Conservation (phyloP, 2,888 invertebrate genomes). For the Drosophila niveifrons region DNA sequence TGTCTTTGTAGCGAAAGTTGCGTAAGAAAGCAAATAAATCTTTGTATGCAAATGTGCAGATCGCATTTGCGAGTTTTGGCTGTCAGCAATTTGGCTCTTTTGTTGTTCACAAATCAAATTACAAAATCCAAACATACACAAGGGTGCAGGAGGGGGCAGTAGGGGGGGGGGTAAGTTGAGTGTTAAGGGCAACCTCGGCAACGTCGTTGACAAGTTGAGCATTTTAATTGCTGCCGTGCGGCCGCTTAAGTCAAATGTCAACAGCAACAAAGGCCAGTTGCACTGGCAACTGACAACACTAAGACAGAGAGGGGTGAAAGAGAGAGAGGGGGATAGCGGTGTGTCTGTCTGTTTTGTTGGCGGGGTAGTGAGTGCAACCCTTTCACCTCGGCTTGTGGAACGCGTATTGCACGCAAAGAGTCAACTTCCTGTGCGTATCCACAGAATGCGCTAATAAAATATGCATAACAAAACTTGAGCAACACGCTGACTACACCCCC, state of each 20-base stretch:
- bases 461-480: conserved; percentile 77
- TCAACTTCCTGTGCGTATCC: conserved; percentile 79
- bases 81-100: conserved; percentile 59
- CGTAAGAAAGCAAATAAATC: conserved; percentile 15
- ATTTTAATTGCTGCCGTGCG: conserved; percentile 77
- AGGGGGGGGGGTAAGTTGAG: conserved; percentile 18
- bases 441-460: conserved; percentile 77
- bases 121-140: conserved; percentile 19
- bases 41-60: conserved; percentile 22
- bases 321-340: neutral
- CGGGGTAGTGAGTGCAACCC: conserved; percentile 45
- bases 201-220: conserved; percentile 73
- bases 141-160: conserved; percentile 6
- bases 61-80: conserved; percentile 40
- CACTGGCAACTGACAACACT: conserved; percentile 39
- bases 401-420: conserved; percentile 70
- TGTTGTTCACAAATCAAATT: conserved; percentile 77
- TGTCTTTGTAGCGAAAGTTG: neutral
- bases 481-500: conserved; percentile 6
- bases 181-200: conserved; percentile 63
- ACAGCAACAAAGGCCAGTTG: conserved; percentile 47
- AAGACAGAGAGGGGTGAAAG: too few relatives aligned
- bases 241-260: conserved; percentile 69
- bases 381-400: conserved; percentile 9
- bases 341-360: conserved; percentile 17